These are phyloP conservation scores for Anthonomus grandis DNA, from an alignment of 1,140 invertebrate genomes.

Conservation along the genomic window DNA sequence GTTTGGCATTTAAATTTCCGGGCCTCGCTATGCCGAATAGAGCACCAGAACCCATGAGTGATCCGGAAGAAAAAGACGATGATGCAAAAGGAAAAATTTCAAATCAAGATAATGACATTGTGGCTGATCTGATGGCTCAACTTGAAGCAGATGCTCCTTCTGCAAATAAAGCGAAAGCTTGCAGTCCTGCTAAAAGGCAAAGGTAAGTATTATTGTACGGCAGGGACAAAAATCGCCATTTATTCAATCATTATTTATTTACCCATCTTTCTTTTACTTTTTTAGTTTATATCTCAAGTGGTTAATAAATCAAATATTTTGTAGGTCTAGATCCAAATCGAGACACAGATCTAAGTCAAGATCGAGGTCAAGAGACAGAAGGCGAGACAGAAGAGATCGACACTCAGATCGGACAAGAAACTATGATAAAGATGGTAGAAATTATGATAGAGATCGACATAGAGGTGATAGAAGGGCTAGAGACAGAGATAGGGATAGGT, in stretches of 20 bases:
- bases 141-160: conserved; percentile 83
- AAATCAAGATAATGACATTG: conserved; percentile 53
- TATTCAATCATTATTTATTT: background rate
- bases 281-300: background rate
- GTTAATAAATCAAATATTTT: too few species aligned
- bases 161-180: conserved; percentile 27
- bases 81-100: conserved; percentile 18
- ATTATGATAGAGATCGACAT: conserved; percentile 41
- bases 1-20: conserved; percentile 78
- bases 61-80: conserved; percentile 45
- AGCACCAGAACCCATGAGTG: conserved; percentile 51
- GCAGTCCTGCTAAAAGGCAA: conserved; percentile 16
- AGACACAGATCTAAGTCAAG: conserved; percentile 34
- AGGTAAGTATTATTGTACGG: background rate
- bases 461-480: conserved; percentile 35
- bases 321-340: conserved; percentile 18
- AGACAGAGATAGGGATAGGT: conserved; percentile 43
- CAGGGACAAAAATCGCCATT: background rate
- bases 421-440: conserved; percentile 21
- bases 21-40: conserved; percentile 89
- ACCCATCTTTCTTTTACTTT: background rate
- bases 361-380: conserved; percentile 46
- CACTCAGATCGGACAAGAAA: conserved; percentile 37
- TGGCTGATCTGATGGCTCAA: conserved; percentile 83
- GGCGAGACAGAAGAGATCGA: conserved; percentile 28